Evolutionary conservation across 1,140 invertebrate species (phyloP).

Genomic region (Penaeus japonicus): DNA sequence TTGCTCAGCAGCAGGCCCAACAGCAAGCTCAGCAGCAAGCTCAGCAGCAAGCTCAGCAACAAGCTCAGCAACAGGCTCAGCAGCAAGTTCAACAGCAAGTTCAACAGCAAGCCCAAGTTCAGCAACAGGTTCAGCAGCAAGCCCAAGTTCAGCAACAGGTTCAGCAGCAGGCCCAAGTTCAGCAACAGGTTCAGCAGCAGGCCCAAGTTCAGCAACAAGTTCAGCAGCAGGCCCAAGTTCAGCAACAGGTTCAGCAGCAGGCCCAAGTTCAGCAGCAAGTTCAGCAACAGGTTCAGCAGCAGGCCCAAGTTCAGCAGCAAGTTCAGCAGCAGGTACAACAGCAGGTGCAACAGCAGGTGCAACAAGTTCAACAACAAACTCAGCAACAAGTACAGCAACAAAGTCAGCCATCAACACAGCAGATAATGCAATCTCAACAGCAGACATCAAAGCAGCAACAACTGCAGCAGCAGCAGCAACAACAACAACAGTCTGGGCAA

Average conservation of each 20-base stretch:
- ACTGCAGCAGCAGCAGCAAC: neutral
- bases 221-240: slow-evolving; percentile 2
- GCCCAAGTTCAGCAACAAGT: slow-evolving; percentile 2
- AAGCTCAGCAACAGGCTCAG: slow-evolving; percentile 21
- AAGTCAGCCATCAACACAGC: neutral
- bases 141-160: too few species aligned
- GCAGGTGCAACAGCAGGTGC: neutral
- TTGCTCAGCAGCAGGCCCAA: slow-evolving; percentile 10
- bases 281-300: neutral
- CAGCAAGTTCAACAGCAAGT: slow-evolving; percentile 1
- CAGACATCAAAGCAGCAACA: slow-evolving; percentile 17
- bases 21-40: slow-evolving; percentile 17
- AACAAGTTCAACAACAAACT: neutral
- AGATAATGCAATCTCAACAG: neutral
- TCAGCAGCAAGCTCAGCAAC: slow-evolving; percentile 10
- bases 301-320: neutral
- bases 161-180: too few species aligned
- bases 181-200: neutral
- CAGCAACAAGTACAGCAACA: slow-evolving; percentile 17
- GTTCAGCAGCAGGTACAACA: neutral
- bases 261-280: neutral
- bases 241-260: neutral
- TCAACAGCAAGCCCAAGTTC: neutral
- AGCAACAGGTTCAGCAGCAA: neutral
- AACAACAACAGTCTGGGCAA: neutral